Evolutionary conservation across 2,888 invertebrate genomes (phyloP).

Genomic region (Atrina japonica): DNA sequence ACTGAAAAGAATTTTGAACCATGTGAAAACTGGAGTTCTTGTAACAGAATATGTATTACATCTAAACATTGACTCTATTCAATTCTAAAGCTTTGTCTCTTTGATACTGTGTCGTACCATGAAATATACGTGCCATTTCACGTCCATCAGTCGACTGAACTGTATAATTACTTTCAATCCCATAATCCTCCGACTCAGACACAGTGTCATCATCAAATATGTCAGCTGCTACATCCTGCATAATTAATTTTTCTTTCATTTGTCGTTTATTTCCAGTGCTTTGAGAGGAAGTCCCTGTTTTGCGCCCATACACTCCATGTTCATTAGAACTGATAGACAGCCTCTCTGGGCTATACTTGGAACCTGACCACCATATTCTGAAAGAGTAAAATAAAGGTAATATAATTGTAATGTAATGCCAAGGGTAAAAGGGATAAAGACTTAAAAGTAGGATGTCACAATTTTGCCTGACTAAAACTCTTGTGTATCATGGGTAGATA

Average conservation of each 20-base stretch:
- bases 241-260: slow-evolving; percentile 77
- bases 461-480: too few species aligned
- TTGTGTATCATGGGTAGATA: too few species aligned
- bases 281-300: slow-evolving; percentile 29
- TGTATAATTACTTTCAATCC: slow-evolving; percentile 56
- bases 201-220: slow-evolving; percentile 59
- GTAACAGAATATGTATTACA: too few species aligned
- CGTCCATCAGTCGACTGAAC: slow-evolving; percentile 42
- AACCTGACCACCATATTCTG: slow-evolving; percentile 64
- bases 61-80: neutral
- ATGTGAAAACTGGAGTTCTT: too few species aligned
- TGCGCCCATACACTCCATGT: slow-evolving; percentile 40
- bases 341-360: slow-evolving; percentile 68
- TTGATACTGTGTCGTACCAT: slow-evolving; percentile 11
- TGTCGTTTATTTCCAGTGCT: slow-evolving; percentile 50
- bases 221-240: slow-evolving; percentile 61
- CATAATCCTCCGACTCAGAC: slow-evolving; percentile 53
- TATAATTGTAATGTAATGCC: too few species aligned
- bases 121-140: slow-evolving; percentile 33
- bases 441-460: too few species aligned
- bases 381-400: slow-evolving; percentile 13
- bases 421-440: too few species aligned
- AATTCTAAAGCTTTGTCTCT: neutral
- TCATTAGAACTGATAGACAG: slow-evolving; percentile 61
- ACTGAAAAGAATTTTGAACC: too few species aligned